Evolutionary conservation across 2,888 invertebrate genomes (phyloP), one percentile per base, ranked within the genome.

Genomic region (Eutolmus rufibarbis): DNA sequence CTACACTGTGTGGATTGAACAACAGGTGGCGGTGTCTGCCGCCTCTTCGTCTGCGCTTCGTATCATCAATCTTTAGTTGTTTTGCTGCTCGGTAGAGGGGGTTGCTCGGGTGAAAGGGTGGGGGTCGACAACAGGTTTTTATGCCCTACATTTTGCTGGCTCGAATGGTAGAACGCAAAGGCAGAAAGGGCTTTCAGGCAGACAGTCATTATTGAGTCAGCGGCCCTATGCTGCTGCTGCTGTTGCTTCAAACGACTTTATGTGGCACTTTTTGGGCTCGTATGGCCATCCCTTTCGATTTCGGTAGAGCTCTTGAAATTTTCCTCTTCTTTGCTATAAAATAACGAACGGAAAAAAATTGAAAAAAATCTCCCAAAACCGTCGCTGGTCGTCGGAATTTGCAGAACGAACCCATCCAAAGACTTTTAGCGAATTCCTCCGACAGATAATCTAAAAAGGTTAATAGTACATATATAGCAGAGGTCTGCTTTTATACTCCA

Each of bases 11-110:
- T 74, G 19, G 23, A 8, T 31, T 37, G 74, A 85, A 85, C 85
- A 85, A 85, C 85, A 85, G 85, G 85, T 85, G 85, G 85, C 85
- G 43, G 66, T 46, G 85, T 46, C 85, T 85, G 85, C 43, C 85
- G 74, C 28, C 85, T 85, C 43, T 85, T 40, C 37, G 74, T 74
- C 85, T 74, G 74, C 23, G 74, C 31, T 19, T n/a, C 85, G 43
- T 85, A 74, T 85, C 85, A 85, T 85, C 85, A 85, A 85, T 85
- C 43, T 85, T 85, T 23, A 31, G 74, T 85, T 85, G 43, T 85
- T 74, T 74, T 74, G 74, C 14, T 82, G 14, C 34, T 51, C 19
- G 19, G 28, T 9, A 66, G 8, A 66, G 66, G 12, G 23, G 66
- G 28, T n/a, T 5, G 66, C 2, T n/a, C 23, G 66, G 66, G 23